Conservation (phyloP, 1,140 invertebrate species). For the Cydia fagiglandana region DNA sequence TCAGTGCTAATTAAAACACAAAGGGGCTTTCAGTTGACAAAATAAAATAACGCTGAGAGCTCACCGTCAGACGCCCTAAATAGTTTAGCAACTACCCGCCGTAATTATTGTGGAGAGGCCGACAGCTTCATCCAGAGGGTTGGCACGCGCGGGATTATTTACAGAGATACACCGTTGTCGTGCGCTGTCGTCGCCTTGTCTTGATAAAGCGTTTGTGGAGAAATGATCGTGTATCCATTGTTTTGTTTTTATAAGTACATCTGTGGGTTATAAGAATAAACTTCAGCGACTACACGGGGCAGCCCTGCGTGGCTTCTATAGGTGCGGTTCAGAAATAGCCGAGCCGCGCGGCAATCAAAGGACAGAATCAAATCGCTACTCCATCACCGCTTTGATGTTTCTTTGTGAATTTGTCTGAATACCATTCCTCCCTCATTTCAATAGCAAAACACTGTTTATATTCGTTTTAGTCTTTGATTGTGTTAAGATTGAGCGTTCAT, state of each 20-base stretch:
- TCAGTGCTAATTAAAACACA: constrained; percentile 66
- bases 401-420: constrained; percentile 55
- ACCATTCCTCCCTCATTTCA: constrained; percentile 48
- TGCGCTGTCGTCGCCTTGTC: constrained; percentile 17
- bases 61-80: constrained; percentile 54
- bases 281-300: background rate
- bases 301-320: constrained; percentile 26
- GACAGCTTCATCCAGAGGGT: constrained; percentile 28
- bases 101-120: constrained; percentile 52
- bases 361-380: constrained; percentile 63
- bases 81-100: constrained; percentile 59
- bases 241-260: constrained; percentile 28
- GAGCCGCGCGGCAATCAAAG: constrained; percentile 62
- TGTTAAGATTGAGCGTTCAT: constrained; percentile 10
- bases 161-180: constrained; percentile 17
- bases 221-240: constrained; percentile 18
- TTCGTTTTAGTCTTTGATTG: constrained; percentile 42
- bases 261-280: constrained; percentile 14
- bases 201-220: constrained; percentile 2
- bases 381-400: constrained; percentile 61
- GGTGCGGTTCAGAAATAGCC: constrained; percentile 55
- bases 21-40: constrained; percentile 55
- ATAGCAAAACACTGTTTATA: constrained; percentile 37
- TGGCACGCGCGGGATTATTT: constrained; percentile 26
- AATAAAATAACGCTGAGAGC: constrained; percentile 57